Conservation (phyloP, 2,113 vertebrate species). For the Silurus glanis region DNA sequence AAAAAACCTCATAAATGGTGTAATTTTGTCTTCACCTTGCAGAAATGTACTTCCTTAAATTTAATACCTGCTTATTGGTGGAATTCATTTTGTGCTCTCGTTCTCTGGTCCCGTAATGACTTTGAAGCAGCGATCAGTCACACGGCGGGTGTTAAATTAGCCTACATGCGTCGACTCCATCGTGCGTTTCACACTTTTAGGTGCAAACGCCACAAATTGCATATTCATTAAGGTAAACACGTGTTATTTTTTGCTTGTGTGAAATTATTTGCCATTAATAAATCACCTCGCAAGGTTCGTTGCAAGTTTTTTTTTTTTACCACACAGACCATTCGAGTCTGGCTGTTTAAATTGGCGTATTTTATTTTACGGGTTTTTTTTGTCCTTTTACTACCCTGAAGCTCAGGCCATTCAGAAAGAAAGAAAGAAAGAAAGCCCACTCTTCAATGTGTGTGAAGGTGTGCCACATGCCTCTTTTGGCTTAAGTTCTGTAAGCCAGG, state of each 20-base stretch:
- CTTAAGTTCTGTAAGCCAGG: neutral
- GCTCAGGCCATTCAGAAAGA: neutral
- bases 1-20: neutral
- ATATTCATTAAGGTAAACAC: neutral
- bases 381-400: neutral
- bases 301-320: neutral
- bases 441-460: slow-evolving; percentile 2
- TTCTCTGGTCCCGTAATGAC: neutral
- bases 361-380: neutral
- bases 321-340: no score
- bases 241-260: neutral
- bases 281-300: neutral
- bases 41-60: neutral
- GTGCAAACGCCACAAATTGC: neutral
- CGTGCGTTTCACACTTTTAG: neutral
- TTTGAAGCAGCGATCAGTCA: neutral
- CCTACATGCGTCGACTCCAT: neutral
- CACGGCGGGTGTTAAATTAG: neutral
- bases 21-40: neutral
- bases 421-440: neutral
- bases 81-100: neutral
- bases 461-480: neutral
- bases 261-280: neutral
- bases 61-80: neutral
- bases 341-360: neutral